Evolutionary conservation across 2,797 vertebrate genomes (phyloP), one percentile per base, ranked within the genome.

Genomic region (Enteromius mattozi): DNA sequence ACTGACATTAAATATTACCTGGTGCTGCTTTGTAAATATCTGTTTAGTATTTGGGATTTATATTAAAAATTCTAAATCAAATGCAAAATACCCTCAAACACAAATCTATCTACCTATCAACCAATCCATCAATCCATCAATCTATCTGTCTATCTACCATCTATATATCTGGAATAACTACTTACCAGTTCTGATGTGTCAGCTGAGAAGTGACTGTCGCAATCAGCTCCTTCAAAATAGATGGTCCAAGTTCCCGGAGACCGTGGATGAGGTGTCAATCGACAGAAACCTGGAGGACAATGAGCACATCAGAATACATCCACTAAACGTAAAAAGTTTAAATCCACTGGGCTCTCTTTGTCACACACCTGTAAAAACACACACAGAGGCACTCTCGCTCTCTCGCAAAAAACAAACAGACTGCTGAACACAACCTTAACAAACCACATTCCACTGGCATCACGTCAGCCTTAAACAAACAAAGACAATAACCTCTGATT

Each of bases 191-290:
- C 97, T 68, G 95, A 92, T 89, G 81, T 96, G 82, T 98, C 97
- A 1, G 93, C 92, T 24, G 96, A 93, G 75, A 99, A 93, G 88
- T 97, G 97, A 89, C 93, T 97, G 88, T 99, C 98, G 6, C 96
- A 98, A 90, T 98, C 96, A 1, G 97, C 96, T 87, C 98, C 98
- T 93, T 99, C 98, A 17, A 99, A 99, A 90, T 97, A 96, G 88
- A 99, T 94, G 0, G 98, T 99, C 98, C 98, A 99, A 0, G 96
- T 98, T 1, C 98, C 98, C 0, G 97, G 97, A 0, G 98, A 97
- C 2, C 96, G 97, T 2, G 96, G 90, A 81, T 98, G 97, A 72
- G 97, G 96, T 0, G 88, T 91, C 72, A 99, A 89, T 35, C 97
- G 95, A 90, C 98, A 99, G 83, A 98, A 98, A 4, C 97, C 98